Conservation (phyloP, 2,113 vertebrate genomes). For the Phyllostomus hastatus region DNA sequence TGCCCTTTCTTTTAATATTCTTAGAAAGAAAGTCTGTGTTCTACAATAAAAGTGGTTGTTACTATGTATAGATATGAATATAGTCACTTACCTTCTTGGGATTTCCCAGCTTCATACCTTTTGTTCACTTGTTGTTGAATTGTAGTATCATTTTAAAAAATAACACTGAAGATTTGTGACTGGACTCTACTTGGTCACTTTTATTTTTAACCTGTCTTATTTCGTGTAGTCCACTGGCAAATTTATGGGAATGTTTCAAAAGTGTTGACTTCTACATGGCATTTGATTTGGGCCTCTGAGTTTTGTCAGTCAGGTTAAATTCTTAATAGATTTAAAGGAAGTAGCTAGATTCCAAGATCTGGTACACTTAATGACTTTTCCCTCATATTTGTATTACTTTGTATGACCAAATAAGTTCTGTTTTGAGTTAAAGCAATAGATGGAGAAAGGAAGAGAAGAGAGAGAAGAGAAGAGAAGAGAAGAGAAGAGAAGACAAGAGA, state of each 20-base stretch:
- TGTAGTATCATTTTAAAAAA: neutral
- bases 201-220: neutral
- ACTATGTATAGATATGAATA: neutral
- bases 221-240: neutral
- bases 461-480: neutral
- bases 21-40: conserved; percentile 16
- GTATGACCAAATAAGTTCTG: neutral
- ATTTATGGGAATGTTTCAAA: neutral
- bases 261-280: neutral
- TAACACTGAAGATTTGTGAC: neutral
- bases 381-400: neutral
- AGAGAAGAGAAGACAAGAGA: neutral
- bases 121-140: neutral
- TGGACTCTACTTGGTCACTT: neutral
- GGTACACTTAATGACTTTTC: neutral
- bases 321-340: neutral
- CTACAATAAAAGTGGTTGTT: conserved; percentile 29
- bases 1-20: conserved; percentile 70
- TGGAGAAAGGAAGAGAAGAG: neutral
- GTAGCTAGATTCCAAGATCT: neutral
- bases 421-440: neutral
- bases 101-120: neutral
- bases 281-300: conserved; percentile 5
- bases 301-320: neutral
- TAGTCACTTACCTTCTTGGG: conserved; percentile 38